Base-by-base conservation (phyloP, 2,888 invertebrate species). In the Leptopilina drosophilae region DNA sequence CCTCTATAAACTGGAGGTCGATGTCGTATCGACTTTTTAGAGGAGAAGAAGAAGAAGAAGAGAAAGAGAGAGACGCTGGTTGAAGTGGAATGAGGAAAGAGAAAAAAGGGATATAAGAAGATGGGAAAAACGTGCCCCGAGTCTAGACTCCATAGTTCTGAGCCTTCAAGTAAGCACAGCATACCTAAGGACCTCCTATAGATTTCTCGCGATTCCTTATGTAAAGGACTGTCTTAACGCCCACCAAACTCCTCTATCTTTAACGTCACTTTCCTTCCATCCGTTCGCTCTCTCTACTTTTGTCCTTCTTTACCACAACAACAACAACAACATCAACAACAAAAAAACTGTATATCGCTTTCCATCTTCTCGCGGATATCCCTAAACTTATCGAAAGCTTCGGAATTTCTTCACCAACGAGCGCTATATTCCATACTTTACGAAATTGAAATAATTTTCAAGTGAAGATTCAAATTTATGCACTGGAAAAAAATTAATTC, bases 381-480 rank as follows among this genome's bases (percentile, higher is more conserved):
- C 73, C 33, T 33, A 73, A 53, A 56, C 14, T 73, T 53, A 15
- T 7, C 8, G 73, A 33, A 56, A n/a, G 15, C 73, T 56, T 56
- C 6, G 5, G 82, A 67, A 76, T 62, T 83, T 82, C 78, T 53
- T 66, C 62, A 76, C 56, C 66, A 75, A 65, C 79, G 5, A 89
- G 88, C 87, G 89, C 86, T 87, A 89, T 87, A 20, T 20, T 88
- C 85, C 84, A 88, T 89, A 89, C 82, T 79, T 82, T 79, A 20
- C 20, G 1, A 20, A 20, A 20, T 20, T 20, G 20, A 20, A 20
- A 0, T 20, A 20, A 20, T 20, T 20, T 20, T 20, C 0, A 20
- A 20, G 20, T 20, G 20, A 20, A 20, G 20, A 20, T 20, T 20
- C 20, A 20, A 20, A 20, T 20, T 20, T 20, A 20, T 20, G 20